Evolutionary conservation across 2,113 vertebrate species (phyloP).

Genomic region (Abramis brama): DNA sequence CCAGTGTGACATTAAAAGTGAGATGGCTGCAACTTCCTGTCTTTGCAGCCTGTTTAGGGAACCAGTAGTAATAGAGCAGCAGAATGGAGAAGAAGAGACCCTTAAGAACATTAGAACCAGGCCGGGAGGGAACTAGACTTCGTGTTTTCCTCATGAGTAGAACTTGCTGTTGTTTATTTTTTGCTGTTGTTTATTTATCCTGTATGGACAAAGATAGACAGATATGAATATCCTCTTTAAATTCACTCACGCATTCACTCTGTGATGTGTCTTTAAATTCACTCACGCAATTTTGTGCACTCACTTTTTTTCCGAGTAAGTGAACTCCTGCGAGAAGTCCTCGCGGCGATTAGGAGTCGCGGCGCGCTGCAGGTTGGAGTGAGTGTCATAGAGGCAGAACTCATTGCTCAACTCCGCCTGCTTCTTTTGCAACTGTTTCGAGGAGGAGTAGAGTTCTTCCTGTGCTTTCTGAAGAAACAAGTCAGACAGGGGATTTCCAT

Average conservation of each 20-base stretch:
- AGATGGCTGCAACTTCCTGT: slow-evolving; percentile 21
- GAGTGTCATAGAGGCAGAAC: slow-evolving; percentile 85
- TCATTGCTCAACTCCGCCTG: slow-evolving; percentile 83
- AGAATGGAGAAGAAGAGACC: slow-evolving; percentile 18
- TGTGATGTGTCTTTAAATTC: not conserved
- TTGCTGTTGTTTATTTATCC: slow-evolving; percentile 82
- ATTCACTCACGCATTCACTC: too few relatives aligned
- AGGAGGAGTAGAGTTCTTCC: slow-evolving; percentile 93
- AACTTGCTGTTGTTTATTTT: slow-evolving; percentile 93
- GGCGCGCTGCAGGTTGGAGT: slow-evolving; percentile 75
- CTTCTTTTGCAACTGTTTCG: slow-evolving; percentile 84
- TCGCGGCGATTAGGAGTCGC: slow-evolving; percentile 67
- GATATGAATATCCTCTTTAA: not conserved
- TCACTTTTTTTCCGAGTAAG: slow-evolving; percentile 81
- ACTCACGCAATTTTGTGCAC: slow-evolving; percentile 4
- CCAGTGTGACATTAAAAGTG: not conserved
- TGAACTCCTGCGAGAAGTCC: slow-evolving; percentile 77
- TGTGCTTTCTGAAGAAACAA: slow-evolving; percentile 77
- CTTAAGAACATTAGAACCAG: slow-evolving; percentile 7
- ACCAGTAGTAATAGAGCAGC: slow-evolving; percentile 35
- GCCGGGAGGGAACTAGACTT: not conserved
- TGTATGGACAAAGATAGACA: slow-evolving; percentile 55
- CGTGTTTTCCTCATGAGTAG: slow-evolving; percentile 80
- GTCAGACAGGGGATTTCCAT: not conserved
- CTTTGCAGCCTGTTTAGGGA: not conserved